A percentile compares a stretch with the other conserved stretches of the same genome.
Evolutionary conservation across 2,113 vertebrate genomes (phyloP).

Genomic region (Stercorarius parasiticus): DNA sequence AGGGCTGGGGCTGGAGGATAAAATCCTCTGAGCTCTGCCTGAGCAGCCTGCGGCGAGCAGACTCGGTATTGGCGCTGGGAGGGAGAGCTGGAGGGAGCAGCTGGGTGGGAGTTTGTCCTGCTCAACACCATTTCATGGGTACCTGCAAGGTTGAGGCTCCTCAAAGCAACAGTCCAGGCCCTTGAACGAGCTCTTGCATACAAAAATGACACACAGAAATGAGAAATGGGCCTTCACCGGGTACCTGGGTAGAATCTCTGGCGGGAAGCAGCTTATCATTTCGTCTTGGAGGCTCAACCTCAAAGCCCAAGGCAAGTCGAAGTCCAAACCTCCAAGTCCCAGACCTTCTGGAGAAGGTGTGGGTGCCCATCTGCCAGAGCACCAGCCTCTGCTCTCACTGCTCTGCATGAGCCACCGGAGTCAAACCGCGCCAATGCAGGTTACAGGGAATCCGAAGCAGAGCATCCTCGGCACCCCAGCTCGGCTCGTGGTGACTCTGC

Average conservation of each 20-base stretch:
- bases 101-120: not conserved
- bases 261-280: not conserved
- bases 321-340: not conserved
- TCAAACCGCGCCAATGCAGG: not conserved
- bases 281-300: not conserved
- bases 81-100: not conserved
- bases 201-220: not conserved
- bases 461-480: not conserved
- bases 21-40: not conserved
- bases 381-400: not conserved
- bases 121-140: not conserved
- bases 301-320: not conserved
- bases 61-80: accelerated
- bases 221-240: not conserved
- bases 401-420: not conserved
- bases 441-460: not conserved
- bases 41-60: not conserved
- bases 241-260: too few relatives aligned
- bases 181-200: not conserved
- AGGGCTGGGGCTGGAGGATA: not conserved
- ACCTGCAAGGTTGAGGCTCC: not conserved
- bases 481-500: accelerated
- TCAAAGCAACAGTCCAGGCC: not conserved
- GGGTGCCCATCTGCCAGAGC: not conserved
- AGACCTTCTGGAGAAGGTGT: not conserved